Conservation (phyloP, 1,140 invertebrate species). For the Drosophila watanabei region DNA sequence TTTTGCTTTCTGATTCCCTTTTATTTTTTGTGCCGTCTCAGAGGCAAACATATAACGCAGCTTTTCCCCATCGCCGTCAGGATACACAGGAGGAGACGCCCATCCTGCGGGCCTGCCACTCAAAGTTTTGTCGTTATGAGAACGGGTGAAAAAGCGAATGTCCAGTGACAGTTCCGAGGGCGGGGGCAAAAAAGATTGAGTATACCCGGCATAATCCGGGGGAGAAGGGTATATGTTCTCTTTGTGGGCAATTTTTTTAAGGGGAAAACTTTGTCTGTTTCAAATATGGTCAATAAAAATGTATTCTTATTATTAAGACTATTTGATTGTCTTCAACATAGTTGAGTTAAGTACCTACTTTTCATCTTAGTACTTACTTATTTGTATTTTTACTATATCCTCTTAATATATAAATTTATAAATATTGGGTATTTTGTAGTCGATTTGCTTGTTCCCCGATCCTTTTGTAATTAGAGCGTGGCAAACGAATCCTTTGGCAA, state of each 20-base stretch:
- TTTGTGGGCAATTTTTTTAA: not conserved
- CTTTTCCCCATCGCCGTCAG: conserved; percentile 34
- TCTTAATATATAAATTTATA: not conserved
- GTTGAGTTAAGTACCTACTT: not conserved
- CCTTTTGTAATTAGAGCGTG: conserved; percentile 67
- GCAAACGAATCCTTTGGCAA: conserved; percentile 8
- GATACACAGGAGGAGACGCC: not conserved
- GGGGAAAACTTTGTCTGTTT: not conserved
- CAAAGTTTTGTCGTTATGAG: conserved; percentile 56
- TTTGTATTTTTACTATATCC: no score
- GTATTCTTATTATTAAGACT: no score
- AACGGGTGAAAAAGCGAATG: conserved; percentile 50
- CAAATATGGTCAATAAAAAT: not conserved
- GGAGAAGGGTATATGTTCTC: not conserved
- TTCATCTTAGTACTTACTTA: not conserved
- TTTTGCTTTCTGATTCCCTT: conserved; percentile 46
- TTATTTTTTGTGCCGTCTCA: conserved; percentile 59
- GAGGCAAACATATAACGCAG: conserved; percentile 70
- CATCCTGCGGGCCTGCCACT: conserved; percentile 56
- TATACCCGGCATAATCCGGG: not conserved
- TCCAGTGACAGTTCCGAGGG: conserved; percentile 35
- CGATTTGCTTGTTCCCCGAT: not conserved
- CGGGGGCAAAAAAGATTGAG: conserved; percentile 24
- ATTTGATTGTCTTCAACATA: not conserved
- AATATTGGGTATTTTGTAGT: not conserved